Conservation (phyloP, 2,797 vertebrate genomes). For the Phrynocephalus forsythii region DNA sequence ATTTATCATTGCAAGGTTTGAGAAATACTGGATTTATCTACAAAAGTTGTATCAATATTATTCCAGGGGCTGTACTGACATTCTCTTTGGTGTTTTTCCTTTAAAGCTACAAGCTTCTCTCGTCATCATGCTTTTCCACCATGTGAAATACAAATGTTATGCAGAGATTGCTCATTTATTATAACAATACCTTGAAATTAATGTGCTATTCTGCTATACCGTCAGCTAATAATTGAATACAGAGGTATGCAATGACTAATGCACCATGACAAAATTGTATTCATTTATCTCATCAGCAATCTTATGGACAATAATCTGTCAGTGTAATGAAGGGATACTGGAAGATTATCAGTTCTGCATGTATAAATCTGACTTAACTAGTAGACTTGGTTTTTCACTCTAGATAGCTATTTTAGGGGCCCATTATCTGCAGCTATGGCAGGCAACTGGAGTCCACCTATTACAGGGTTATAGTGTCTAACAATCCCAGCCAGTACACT, state of each 20-base stretch:
- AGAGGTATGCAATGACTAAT: background rate
- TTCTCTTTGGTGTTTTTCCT: slow-evolving; percentile 76
- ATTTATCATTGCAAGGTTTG: slow-evolving; percentile 61
- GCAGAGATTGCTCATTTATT: slow-evolving; percentile 48
- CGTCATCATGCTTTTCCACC: slow-evolving; percentile 44
- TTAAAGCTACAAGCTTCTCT: slow-evolving; percentile 51
- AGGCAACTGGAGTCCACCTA: background rate
- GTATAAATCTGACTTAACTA: background rate
- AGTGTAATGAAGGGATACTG: background rate
- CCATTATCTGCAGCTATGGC: background rate
- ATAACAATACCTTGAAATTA: slow-evolving; percentile 30
- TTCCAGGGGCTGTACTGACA: slow-evolving; percentile 40
- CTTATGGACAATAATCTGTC: background rate
- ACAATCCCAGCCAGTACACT: background rate
- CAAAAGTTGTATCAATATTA: slow-evolving; percentile 38
- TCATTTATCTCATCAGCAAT: background rate
- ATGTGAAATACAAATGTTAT: slow-evolving; percentile 56
- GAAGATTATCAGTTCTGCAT: background rate
- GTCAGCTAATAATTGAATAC: background rate
- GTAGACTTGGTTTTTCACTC: background rate
- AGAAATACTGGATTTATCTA: slow-evolving; percentile 52
- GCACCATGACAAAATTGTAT: too few species aligned
- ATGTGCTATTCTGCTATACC: too few species aligned
- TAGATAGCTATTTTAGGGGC: background rate
- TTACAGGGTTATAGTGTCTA: background rate